Evolutionary conservation across 2,113 vertebrate genomes (phyloP), one percentile per base, ranked within the genome.

Genomic region (Sinocyclocheilus rhinocerous): DNA sequence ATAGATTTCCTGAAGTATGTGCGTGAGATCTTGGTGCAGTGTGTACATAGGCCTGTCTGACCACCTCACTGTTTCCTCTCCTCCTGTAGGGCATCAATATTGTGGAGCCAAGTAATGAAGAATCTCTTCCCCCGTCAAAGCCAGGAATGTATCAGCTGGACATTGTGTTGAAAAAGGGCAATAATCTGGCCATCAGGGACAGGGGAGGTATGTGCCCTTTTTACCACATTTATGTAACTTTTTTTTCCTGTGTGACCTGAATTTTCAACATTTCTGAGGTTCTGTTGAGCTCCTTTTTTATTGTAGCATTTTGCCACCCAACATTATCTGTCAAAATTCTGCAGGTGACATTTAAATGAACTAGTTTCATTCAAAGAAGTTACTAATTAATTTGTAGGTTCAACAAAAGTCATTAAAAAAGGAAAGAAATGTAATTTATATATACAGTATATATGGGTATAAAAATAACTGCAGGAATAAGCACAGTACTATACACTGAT

Each of bases 111-210:
- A 96, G 95, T 96, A 96, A 97, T 97, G 95, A 94, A 87, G 96
- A 97, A 89, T 89, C 93, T 36, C 88, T 76, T 12, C 91, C 93
- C 26, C 83, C 93, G 63, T 90, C 90, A 6, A 93, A 95, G 76
- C 94, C 96, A 88, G 93, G 95, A 90, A 98, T 98, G 96, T 99
- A 97, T 95, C 97, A 97, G 91, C 79, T 99, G 95, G 97, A 98
- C n/a, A 84, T 99, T 85, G 93, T 96, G 88, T 93, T 99, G 75
- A 97, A 94, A 94, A 97, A 95, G 93, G 97, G 97, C 91, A 95
- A 95, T 88, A 96, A 96, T 92, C 94, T 99, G 89, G 97, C 97
- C 90, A 97, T 97, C 85, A 94, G 97, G 48, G 98, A 99, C 92
- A 93, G 97, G 85, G 97, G 97, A 94, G 97, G 97, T 98, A 95